Base-by-base conservation (phyloP, 2,797 vertebrate species). In the Corythornis leucogaster region DNA sequence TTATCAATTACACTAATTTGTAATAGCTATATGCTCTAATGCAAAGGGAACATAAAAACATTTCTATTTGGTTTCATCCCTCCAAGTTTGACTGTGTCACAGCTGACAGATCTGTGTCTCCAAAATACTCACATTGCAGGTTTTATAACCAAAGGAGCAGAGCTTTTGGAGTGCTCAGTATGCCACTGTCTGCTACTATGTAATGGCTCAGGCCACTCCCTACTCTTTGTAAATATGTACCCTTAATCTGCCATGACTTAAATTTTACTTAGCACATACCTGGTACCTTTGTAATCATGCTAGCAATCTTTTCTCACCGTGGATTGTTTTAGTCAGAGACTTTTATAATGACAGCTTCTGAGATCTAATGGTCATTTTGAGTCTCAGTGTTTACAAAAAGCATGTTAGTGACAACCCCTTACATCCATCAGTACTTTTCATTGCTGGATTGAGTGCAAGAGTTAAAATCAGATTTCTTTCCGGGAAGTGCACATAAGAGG, bases 391-490 rank as follows among this genome's bases (percentile, higher is more conserved):
- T 92, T 91, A 81, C 58, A 54, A 16, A 31, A 76, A 92, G 62
- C 73, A 2, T 14, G 5, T 26, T 64, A n/a, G 63, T 64, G 62
- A 85, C 25, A 59, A 33, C 2, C 8, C 83, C 76, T 62, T 70
- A 48, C 82, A 79, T 81, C 42, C 1, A 1, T 83, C 33, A 19
- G 35, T 53, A 43, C 33, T 87, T 92, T 95, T 92, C 69, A 28
- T 81, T 85, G 45, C n/a, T 53, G 31, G 33, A 63, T 54, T 76
- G 35, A 95, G 22, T 51, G 40, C 8, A 87, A 73, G 33, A 69
- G 22, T 79, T 92, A 48, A 94, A 89, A 84, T 43, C 63, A 76
- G 22, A 62, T 80, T 85, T 93, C 24, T 87, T 80, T 76, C 45
- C 50, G 46, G 58, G 38, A 80, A 68, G n/a, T 4, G 53, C 8